Base-by-base conservation (phyloP, 1,140 invertebrate genomes). In the Drosophila funebris region DNA sequence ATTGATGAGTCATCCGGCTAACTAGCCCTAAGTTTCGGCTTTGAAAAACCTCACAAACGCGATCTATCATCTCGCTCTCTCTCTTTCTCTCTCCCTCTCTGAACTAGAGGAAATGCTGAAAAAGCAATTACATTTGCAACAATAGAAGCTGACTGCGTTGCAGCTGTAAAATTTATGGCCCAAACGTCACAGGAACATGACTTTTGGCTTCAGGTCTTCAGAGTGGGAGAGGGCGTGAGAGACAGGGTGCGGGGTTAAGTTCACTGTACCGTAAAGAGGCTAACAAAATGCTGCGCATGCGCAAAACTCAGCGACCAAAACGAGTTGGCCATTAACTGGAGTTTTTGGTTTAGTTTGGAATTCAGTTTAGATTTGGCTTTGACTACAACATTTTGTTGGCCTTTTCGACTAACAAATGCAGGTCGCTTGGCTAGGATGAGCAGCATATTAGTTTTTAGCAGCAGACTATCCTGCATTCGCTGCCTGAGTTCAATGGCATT, bases 261-360 rank as follows among this genome's bases (percentile, higher is more conserved):
- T 87, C 83, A 87, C 75, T 87, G 83, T 87, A 87, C 83, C 83
- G 83, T 87, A 88, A 88, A 87, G 83, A 71, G 50, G 56, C 74
- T 52, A 79, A 77, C 63, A 78, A 74, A 84, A 82, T 66, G 82
- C 63, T 81, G 82, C 87, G 83, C 82, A 88, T 82, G 82, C 82
- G 78, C 82, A 87, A 85, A 85, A 76, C 73, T 74, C 80, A 85
- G 71, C 82, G 39, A 63, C 63, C 75, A 80, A 85, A 85, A 85
- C 82, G 73, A 82, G 78, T 82, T 85, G 64, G 72, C 52, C 8
- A n/a, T 41, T 54, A 14, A 54, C 20, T 29, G 16, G 11, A 27
- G 39, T 72, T 74, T 68, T 78, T 53, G 39, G 44, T 62, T 73
- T 29, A 36, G 53, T 48, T 64, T 50, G 43, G 33, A 41, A 39